Evolutionary conservation across 1,140 invertebrate genomes (phyloP).

Genomic region (Bombus terrestris): DNA sequence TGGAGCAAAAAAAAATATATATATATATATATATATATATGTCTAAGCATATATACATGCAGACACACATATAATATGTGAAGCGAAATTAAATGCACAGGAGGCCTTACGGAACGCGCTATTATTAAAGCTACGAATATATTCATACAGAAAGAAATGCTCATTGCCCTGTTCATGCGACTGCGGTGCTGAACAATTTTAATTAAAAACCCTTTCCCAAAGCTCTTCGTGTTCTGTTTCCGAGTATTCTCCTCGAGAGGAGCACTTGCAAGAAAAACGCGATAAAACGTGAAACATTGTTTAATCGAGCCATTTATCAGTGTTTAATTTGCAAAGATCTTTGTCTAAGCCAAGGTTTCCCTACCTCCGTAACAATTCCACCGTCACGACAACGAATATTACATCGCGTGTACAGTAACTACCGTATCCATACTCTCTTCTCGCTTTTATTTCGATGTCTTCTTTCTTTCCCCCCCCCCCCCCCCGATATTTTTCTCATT

Average conservation of each 20-base stretch:
- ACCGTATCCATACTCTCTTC: neutral
- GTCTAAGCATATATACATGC: too few relatives aligned
- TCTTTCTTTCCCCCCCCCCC: neutral
- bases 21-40: neutral
- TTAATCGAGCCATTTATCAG: slow-evolving; percentile 32
- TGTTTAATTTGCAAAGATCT: slow-evolving; percentile 6
- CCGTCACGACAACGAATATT: neutral
- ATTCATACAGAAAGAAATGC: slow-evolving; percentile 17
- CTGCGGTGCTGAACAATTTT: slow-evolving; percentile 26
- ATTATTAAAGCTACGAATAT: slow-evolving; percentile 24
- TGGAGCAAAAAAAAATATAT: neutral
- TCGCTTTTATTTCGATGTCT: neutral
- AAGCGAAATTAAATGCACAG: slow-evolving; percentile 18
- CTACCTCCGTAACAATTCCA: neutral
- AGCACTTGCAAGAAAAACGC: neutral
- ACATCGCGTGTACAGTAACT: neutral
- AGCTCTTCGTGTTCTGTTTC: neutral
- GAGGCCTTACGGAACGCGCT: neutral
- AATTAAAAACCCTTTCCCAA: slow-evolving; percentile 37
- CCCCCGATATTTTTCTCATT: too few relatives aligned
- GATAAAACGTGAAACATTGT: slow-evolving; percentile 2
- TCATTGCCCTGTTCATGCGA: slow-evolving; percentile 19
- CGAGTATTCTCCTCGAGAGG: neutral
- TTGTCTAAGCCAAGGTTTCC: neutral
- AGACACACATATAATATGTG: neutral